Evolutionary conservation across 2,113 vertebrate species (phyloP), one percentile per base, ranked within the genome.

Genomic region (Stictonetta naevosa): DNA sequence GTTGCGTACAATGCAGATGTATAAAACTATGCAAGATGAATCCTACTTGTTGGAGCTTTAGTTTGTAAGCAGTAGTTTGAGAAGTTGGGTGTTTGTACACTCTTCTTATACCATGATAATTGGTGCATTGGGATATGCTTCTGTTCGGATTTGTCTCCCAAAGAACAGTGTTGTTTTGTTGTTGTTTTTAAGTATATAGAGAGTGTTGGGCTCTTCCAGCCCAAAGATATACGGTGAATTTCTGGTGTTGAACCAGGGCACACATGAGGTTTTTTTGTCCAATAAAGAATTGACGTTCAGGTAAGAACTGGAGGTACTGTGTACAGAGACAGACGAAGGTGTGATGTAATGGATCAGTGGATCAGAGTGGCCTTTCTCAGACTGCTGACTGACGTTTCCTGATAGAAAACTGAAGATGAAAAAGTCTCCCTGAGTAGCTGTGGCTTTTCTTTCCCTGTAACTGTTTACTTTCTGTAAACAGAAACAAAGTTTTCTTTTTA

Each of bases 381-480:
- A 21, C 10, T 62, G 48, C 29, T 46, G 29, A 38, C 52, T 56
- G 77, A 75, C 90, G 56, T 86, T 78, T 72, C 66, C 66, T 67
- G 69, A 60, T 26, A 53, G 46, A 67, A 95, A 81, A 73, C n/a
- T 56, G 46, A 67, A 46, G 40, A 69, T 55, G 36, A 48, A 55
- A 26, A 64, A 62, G 15, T 68, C 29, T 86, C 26, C 26, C 53
- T 38, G 34, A 48, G 36, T 53, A 75, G 34, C 83, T 73, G 48
- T 94, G 83, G 44, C 38, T 93, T 86, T 75, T 68, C 46, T 88
- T 88, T 52, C 50, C 46, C 46, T 46, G 46, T 46, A 46, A 46
- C 19, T 46, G 46, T 93, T 86, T 75, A 66, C 46, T 88, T 88
- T 52, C 23, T 52, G 55, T 81, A 64, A 86, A 84, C 56, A 84